These are phyloP conservation scores for Drosophila kurseongensis DNA, from an alignment of 1,140 invertebrate genomes.

Conservation along the genomic window DNA sequence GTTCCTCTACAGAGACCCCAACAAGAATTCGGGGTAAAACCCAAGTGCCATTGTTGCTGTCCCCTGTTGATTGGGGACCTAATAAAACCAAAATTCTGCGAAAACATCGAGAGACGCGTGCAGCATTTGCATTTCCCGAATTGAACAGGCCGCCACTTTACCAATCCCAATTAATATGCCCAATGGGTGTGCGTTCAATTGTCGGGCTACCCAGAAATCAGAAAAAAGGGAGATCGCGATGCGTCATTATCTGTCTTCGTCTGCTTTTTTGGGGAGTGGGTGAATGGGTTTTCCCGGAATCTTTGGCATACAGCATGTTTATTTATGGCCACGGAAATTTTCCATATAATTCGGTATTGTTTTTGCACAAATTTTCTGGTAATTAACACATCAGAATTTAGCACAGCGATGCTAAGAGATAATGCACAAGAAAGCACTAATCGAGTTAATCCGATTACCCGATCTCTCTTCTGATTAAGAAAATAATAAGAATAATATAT, in stretches of 20 bases:
- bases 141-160: conserved; percentile 17
- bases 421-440: conserved; percentile 24
- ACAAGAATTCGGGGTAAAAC: conserved; percentile 1
- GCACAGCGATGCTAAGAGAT: conserved; percentile 38
- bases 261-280: conserved; percentile 21
- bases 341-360: conserved; percentile 54
- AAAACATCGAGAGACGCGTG: conserved; percentile 40
- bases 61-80: not conserved
- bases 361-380: conserved; percentile 33
- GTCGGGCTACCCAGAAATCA: conserved; percentile 55
- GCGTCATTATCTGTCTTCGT: conserved; percentile 43
- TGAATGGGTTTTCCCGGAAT: conserved; percentile 45
- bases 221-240: conserved; percentile 19
- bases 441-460: conserved; percentile 1
- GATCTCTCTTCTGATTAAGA: not conserved
- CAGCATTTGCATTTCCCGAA: conserved; percentile 52
- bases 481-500: no score
- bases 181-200: conserved; percentile 60
- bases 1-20: not conserved
- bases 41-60: conserved; percentile 26
- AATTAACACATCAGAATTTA: conserved; percentile 52
- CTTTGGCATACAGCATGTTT: conserved; percentile 11
- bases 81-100: conserved; percentile 54
- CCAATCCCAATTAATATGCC: conserved; percentile 67
- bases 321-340: conserved; percentile 44